These are phyloP conservation scores for Acleris holmiana DNA, from an alignment of 2,888 invertebrate genomes.

Conservation along the genomic window DNA sequence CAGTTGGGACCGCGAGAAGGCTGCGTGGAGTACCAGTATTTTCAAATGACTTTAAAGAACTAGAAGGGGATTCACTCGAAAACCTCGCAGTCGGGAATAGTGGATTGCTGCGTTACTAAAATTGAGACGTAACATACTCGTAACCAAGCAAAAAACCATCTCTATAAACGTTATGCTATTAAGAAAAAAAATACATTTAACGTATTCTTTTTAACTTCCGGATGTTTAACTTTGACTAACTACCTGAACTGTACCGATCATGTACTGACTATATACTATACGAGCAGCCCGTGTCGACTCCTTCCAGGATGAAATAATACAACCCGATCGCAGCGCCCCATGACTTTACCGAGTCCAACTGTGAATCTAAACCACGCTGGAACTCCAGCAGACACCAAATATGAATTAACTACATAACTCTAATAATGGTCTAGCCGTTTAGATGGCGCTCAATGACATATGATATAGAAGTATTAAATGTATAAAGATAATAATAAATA, in stretches of 20 bases:
- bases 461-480: too few relatives aligned
- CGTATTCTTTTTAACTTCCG: not conserved
- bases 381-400: too few relatives aligned
- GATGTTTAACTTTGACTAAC: slow-evolving; percentile 12
- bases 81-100: slow-evolving; percentile 44
- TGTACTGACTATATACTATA: too few relatives aligned
- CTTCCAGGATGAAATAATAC: too few relatives aligned
- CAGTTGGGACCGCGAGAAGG: slow-evolving; percentile 44
- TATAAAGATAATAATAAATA: too few relatives aligned
- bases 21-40: slow-evolving; percentile 32
- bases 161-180: not conserved
- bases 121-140: too few relatives aligned
- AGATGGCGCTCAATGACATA: too few relatives aligned
- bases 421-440: too few relatives aligned
- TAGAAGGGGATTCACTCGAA: slow-evolving; percentile 42
- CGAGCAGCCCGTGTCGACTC: too few relatives aligned
- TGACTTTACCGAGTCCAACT: too few relatives aligned
- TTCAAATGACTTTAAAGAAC: slow-evolving; percentile 41
- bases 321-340: too few relatives aligned
- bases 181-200: not conserved
- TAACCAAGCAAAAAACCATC: slow-evolving; percentile 2
- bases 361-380: too few relatives aligned
- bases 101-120: slow-evolving; percentile 14
- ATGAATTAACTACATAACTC: slow-evolving; percentile 2
- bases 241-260: not conserved